Conservation (phyloP, 2,113 vertebrate genomes). For the Antechinus stuartii region DNA sequence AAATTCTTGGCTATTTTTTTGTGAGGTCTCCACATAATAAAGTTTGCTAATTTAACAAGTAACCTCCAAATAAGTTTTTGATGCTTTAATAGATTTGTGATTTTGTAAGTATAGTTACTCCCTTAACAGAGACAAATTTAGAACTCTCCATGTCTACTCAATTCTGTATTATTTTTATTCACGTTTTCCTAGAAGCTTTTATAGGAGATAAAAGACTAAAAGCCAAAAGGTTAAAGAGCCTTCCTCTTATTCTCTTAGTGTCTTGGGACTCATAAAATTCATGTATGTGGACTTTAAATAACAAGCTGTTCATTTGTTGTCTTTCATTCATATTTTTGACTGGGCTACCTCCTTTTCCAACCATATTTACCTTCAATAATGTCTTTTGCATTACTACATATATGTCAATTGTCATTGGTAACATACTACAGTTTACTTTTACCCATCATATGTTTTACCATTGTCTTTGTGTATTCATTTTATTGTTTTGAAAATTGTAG, state of each 20-base stretch:
- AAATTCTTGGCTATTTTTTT: neutral
- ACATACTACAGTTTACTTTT: neutral
- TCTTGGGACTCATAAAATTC: too few species aligned
- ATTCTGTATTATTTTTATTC: neutral
- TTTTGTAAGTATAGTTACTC: neutral
- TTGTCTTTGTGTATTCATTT: neutral
- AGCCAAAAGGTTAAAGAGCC: neutral
- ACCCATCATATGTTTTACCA: neutral
- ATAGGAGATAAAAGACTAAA: neutral
- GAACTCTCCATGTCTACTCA: neutral
- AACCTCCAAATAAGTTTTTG: neutral
- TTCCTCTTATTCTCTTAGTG: neutral
- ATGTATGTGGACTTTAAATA: too few species aligned
- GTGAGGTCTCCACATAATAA: neutral
- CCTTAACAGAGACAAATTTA: neutral
- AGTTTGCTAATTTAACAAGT: neutral
- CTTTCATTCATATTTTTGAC: neutral
- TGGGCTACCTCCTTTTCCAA: neutral
- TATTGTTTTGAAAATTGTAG: neutral
- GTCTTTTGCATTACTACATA: too few species aligned
- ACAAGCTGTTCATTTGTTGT: neutral
- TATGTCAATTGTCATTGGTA: neutral
- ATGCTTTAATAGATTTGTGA: neutral
- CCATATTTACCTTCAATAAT: neutral
- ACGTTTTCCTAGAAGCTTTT: neutral